A percentile compares a stretch with the other conserved stretches of the same genome.
Conservation (phyloP, 2,888 invertebrate genomes). For the Meandrusa payeni region DNA sequence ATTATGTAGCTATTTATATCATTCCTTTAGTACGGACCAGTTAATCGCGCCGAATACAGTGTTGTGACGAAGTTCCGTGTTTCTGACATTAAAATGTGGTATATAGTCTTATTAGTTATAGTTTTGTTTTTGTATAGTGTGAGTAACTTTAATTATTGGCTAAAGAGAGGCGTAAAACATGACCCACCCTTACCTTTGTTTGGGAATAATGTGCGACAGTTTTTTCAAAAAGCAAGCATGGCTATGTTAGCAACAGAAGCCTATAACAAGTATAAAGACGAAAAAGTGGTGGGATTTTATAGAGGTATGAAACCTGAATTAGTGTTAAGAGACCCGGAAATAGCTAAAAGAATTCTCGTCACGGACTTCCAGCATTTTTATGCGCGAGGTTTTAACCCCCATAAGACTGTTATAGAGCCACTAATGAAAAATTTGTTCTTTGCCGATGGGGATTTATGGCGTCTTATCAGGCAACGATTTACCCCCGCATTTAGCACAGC, state of each 20-base stretch:
- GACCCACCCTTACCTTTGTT: conserved; percentile 53
- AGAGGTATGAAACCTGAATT: conserved; percentile 54
- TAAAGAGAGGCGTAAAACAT: conserved; percentile 56
- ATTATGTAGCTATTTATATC: no score
- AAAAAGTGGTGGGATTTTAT: conserved; percentile 62
- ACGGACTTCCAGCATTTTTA: conserved; percentile 60
- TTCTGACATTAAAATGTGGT: no score
- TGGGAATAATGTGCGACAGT: conserved; percentile 55
- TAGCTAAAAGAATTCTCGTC: conserved; percentile 58
- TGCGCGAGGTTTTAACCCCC: conserved; percentile 51
- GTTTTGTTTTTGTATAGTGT: conserved; percentile 49
- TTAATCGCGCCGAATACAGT: no score
- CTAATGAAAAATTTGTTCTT: conserved; percentile 63
- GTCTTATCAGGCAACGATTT: conserved; percentile 62
- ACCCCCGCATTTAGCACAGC: conserved; percentile 64
- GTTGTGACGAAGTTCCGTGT: no score
- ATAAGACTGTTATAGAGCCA: conserved; percentile 59
- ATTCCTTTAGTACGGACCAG: no score
- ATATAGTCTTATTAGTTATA: conserved; percentile 32
- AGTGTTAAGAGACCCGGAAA: conserved; percentile 60
- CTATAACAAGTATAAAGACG: conserved; percentile 58
- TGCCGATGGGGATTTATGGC: conserved; percentile 67
- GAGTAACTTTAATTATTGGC: conserved; percentile 58
- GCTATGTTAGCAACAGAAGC: conserved; percentile 55
- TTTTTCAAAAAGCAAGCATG: conserved; percentile 51